A percentile compares a stretch with the other conserved stretches of the same genome.
phyloP scores from a whole-genome alignment of 2,888 invertebrate species.

The Halocaridina rubra region DNA sequence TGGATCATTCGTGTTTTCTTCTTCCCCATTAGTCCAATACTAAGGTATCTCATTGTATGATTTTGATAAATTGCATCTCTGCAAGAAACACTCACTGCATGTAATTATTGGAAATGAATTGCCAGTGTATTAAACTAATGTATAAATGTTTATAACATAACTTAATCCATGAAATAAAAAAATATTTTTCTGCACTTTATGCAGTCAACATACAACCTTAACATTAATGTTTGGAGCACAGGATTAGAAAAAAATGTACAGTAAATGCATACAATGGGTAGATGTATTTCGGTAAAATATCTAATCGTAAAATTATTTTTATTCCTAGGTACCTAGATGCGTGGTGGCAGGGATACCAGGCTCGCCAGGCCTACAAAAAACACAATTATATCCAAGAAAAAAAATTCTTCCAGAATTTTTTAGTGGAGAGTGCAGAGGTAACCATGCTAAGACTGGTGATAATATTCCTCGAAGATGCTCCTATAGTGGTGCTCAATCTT shows the following conservation, averaged over 20 bases:
- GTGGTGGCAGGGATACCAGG: conserved; percentile 33
- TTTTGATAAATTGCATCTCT: background rate
- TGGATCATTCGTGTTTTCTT: conserved; percentile 59
- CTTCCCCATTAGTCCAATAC: conserved; percentile 62
- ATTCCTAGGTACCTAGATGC: conserved; percentile 60
- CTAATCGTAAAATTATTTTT: too few relatives aligned
- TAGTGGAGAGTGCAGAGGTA: conserved; percentile 61
- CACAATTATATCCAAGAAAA: conserved; percentile 33
- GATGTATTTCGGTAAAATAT: too few relatives aligned
- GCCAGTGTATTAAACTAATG: too few relatives aligned
- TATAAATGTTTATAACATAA: too few relatives aligned
- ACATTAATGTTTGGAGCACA: too few relatives aligned
- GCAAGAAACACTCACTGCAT: background rate
- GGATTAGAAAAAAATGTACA: too few relatives aligned
- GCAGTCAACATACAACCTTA: too few relatives aligned
- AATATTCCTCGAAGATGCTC: conserved; percentile 63
- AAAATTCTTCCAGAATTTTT: conserved; percentile 47
- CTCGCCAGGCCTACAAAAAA: conserved; percentile 36
- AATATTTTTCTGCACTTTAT: too few relatives aligned
- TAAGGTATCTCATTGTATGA: conserved; percentile 39
- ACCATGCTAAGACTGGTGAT: conserved; percentile 57
- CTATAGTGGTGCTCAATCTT: conserved; percentile 61
- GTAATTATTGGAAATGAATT: too few relatives aligned
- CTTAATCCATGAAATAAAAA: too few relatives aligned
- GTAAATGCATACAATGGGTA: too few relatives aligned